Percentiles rank a stretch among this genome's conserved stretches.
Conservation (phyloP, 2,113 vertebrate species). For the Mugil cephalus region DNA sequence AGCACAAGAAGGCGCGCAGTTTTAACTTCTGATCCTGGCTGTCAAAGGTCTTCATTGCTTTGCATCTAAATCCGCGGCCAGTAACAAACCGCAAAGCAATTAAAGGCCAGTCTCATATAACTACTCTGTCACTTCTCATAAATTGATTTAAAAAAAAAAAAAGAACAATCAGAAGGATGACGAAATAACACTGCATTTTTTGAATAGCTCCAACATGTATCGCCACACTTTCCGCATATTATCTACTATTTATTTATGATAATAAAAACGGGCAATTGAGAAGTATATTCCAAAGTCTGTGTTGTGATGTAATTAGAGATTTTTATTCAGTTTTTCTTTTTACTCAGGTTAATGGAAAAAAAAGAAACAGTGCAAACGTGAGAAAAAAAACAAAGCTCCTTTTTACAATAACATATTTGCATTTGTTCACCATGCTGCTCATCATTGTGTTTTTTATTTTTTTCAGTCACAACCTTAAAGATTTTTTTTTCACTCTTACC, state of each 20-base stretch:
- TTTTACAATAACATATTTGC: conserved; percentile 10
- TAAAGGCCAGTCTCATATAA: conserved; percentile 11
- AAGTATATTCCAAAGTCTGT: background rate
- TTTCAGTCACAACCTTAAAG: conserved; percentile 30
- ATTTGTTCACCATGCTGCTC: conserved; percentile 26
- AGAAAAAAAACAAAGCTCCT: background rate
- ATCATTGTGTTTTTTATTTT: conserved; percentile 18
- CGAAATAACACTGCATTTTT: background rate
- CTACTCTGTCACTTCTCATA: conserved; percentile 2
- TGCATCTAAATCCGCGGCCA: conserved; percentile 20
- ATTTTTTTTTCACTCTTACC: conserved; percentile 50
- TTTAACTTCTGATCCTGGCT: background rate
- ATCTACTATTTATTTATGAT: too few species aligned
- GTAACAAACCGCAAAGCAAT: conserved; percentile 13
- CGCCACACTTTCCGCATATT: background rate
- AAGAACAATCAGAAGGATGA: background rate
- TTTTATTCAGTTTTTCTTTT: background rate
- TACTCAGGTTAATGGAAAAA: background rate
- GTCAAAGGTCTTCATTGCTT: conserved; percentile 23
- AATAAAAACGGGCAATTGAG: too few species aligned
- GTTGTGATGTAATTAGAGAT: background rate
- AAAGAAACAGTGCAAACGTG: background rate
- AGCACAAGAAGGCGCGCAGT: conserved; percentile 7
- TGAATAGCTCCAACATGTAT: background rate
- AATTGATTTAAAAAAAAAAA: background rate